These are phyloP conservation scores for Drosophila setifemur DNA, from an alignment of 1,140 invertebrate genomes.

Conservation along the genomic window DNA sequence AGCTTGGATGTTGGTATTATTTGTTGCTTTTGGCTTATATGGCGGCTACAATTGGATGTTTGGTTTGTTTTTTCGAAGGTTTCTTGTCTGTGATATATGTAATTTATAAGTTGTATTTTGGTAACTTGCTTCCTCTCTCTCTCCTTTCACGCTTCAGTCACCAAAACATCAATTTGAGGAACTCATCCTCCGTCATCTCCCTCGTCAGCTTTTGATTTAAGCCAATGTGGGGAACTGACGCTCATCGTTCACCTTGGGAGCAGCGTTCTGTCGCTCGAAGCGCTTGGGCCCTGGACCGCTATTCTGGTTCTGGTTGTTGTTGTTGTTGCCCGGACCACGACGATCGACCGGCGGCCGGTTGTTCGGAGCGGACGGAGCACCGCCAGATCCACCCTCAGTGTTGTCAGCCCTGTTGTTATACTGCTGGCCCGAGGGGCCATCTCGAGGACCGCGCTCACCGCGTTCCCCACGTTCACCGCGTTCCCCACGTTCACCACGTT, in stretches of 20 bases:
- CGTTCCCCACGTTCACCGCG: slow-evolving; percentile 65
- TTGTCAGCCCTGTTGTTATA: slow-evolving; percentile 21
- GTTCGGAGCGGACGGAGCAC: slow-evolving; percentile 68
- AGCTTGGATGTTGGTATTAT: slow-evolving; percentile 43
- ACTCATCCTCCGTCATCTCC: neutral
- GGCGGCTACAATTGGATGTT: slow-evolving; percentile 36
- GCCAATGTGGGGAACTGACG: slow-evolving; percentile 96
- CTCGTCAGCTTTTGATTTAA: slow-evolving; percentile 27
- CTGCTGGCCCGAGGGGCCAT: slow-evolving; percentile 47
- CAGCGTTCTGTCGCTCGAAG: slow-evolving; percentile 83
- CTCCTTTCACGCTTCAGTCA: too few species aligned
- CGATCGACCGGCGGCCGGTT: slow-evolving; percentile 67
- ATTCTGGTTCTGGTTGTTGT: slow-evolving; percentile 32
- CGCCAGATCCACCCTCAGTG: slow-evolving; percentile 48
- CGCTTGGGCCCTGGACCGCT: slow-evolving; percentile 50
- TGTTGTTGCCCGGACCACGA: slow-evolving; percentile 70
- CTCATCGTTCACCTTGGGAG: slow-evolving; percentile 97
- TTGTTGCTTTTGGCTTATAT: slow-evolving; percentile 75
- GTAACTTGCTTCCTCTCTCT: too few species aligned
- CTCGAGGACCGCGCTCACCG: slow-evolving; percentile 68
- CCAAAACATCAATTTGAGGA: slow-evolving; percentile 25
- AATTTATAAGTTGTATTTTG: slow-evolving; percentile 52
- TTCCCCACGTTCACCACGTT: slow-evolving; percentile 67
- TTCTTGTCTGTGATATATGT: slow-evolving; percentile 43
- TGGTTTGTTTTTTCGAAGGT: slow-evolving; percentile 13